A percentile compares a stretch with the other conserved stretches of the same genome.
Conservation (phyloP, 2,113 vertebrate genomes). For the Cyphomyrus plagiostoma region DNA sequence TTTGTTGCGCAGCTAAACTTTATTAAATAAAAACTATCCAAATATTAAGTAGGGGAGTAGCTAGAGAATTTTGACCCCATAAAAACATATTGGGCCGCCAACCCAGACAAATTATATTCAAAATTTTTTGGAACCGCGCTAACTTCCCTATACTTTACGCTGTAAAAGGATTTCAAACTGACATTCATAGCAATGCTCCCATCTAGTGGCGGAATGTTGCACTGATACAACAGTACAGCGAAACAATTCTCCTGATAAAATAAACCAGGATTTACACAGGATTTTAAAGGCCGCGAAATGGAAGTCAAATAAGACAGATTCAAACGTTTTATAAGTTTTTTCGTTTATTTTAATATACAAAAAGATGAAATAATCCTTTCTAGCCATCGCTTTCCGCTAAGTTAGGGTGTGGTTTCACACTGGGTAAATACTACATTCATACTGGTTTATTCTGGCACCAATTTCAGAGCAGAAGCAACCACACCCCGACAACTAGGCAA, state of each 20-base stretch:
- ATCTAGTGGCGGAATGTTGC: neutral
- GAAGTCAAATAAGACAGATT: neutral
- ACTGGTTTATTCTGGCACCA: constrained; percentile 77
- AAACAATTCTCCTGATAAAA: neutral
- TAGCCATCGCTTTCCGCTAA: constrained; percentile 20
- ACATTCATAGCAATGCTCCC: neutral
- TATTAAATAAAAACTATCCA: neutral
- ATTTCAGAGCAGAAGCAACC: constrained; percentile 70
- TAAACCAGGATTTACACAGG: neutral
- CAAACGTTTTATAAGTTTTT: constrained; percentile 20
- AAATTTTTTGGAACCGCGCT: neutral
- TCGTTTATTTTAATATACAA: constrained; percentile 31
- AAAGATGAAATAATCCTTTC: constrained; percentile 30
- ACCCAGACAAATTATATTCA: neutral
- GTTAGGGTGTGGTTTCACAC: constrained; percentile 24
- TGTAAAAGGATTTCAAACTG: neutral
- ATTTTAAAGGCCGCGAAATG: neutral
- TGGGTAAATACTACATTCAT: constrained; percentile 75
- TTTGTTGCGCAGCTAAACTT: neutral
- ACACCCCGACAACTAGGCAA: constrained; percentile 67
- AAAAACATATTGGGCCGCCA: neutral
- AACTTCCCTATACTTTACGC: neutral
- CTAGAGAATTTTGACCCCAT: neutral
- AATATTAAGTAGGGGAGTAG: neutral
- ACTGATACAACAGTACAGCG: neutral